A percentile compares a stretch with the other conserved stretches of the same genome.
Conservation (phyloP, 2,888 invertebrate species). For the Epirrhoe alternata region DNA sequence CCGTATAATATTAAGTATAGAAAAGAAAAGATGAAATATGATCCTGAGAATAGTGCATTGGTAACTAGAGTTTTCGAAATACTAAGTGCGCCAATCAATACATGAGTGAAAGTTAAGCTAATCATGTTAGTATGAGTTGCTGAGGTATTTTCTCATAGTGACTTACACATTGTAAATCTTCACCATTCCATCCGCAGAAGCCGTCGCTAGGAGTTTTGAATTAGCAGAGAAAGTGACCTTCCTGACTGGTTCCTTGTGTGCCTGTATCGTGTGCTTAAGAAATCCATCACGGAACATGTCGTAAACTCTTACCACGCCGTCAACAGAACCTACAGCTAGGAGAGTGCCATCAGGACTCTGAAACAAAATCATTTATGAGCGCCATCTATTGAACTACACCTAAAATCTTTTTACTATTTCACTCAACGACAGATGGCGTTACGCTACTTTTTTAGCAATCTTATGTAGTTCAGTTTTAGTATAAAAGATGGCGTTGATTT, state of each 20-base stretch:
- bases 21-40: too few relatives aligned
- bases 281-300: conserved; percentile 92
- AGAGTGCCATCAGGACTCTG: conserved; percentile 97
- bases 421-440: not conserved
- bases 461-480: not conserved
- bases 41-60: too few relatives aligned
- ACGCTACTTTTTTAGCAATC: not conserved
- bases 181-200: conserved; percentile 97
- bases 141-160: too few relatives aligned
- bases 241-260: conserved; percentile 96
- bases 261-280: conserved; percentile 95
- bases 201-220: conserved; percentile 94
- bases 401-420: not conserved
- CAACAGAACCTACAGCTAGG: conserved; percentile 96
- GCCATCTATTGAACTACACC: not conserved
- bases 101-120: not conserved
- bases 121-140: too few relatives aligned
- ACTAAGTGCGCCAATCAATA: not conserved
- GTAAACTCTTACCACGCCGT: conserved; percentile 96
- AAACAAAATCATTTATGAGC: conserved; percentile 9
- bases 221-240: conserved; percentile 96
- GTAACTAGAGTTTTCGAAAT: too few relatives aligned
- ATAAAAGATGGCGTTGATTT: not conserved
- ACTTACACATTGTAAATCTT: conserved; percentile 97
- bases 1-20: too few relatives aligned